Conservation (phyloP, 64 coral and sea anemone species). For the Trachythela sp. region DNA sequence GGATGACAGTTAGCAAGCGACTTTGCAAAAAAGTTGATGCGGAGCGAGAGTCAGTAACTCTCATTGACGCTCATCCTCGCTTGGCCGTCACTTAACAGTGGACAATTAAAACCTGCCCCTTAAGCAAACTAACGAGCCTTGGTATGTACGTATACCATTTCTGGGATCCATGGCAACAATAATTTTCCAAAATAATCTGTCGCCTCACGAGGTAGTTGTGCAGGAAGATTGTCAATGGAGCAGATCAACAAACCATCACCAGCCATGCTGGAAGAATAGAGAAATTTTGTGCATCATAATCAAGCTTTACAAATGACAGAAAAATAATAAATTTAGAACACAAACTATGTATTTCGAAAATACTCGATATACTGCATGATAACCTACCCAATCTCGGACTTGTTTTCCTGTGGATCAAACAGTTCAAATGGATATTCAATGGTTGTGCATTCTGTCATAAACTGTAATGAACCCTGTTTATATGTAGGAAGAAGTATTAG, state of each 20-base stretch:
- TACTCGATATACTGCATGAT: neutral
- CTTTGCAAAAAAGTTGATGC: too few relatives aligned
- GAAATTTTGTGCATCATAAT: neutral
- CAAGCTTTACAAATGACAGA: neutral
- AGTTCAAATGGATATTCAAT: constrained; percentile 98
- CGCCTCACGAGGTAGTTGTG: constrained; percentile 85
- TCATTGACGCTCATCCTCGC: too few relatives aligned
- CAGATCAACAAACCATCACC: constrained; percentile 93
- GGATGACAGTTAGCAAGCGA: too few relatives aligned
- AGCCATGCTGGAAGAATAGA: constrained; percentile 64
- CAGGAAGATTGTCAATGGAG: constrained; percentile 98
- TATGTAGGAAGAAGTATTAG: too few relatives aligned
- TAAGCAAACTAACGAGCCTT: neutral
- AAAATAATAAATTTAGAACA: too few relatives aligned
- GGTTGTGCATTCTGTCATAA: constrained; percentile 97
- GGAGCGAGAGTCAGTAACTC: too few relatives aligned
- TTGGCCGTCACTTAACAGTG: too few relatives aligned
- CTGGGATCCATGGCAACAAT: constrained; percentile 83
- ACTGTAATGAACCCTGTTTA: constrained; percentile 82
- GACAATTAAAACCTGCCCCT: neutral
- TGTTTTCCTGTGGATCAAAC: constrained; percentile 81
- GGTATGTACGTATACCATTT: constrained; percentile 58
- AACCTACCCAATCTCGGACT: constrained; percentile 88
- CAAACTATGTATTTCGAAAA: too few relatives aligned
- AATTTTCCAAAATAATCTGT: constrained; percentile 99